Conservation (phyloP, 2,113 vertebrate species). For the Conger conger region DNA sequence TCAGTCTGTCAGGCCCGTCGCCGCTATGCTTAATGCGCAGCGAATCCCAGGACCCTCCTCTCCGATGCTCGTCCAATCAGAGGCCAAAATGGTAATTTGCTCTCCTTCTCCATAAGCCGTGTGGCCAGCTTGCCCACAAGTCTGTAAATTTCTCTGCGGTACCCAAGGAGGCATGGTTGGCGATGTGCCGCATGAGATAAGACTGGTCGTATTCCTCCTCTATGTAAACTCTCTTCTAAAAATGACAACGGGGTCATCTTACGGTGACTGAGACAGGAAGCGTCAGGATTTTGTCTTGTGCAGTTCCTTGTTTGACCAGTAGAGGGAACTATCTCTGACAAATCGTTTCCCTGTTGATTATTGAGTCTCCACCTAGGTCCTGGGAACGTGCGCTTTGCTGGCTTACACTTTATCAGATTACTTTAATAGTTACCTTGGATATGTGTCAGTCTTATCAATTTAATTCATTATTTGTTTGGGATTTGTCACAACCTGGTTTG, state of each 20-base stretch:
- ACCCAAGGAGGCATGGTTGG: neutral
- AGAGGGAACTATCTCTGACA: slow-evolving; percentile 30
- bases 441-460: neutral
- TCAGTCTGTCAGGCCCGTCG: slow-evolving; percentile 98
- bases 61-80: slow-evolving; percentile 91
- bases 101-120: neutral
- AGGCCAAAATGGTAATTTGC: slow-evolving; percentile 93
- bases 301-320: slow-evolving; percentile 35
- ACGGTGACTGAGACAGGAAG: neutral
- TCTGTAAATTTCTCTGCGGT: neutral
- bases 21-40: slow-evolving; percentile 97
- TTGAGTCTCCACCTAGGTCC: neutral
- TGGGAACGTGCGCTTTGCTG: neutral
- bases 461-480: too few species aligned
- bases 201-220: neutral
- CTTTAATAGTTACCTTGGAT: neutral
- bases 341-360: neutral
- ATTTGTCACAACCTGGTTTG: too few species aligned
- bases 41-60: slow-evolving; percentile 97
- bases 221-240: neutral
- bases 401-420: neutral
- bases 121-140: neutral
- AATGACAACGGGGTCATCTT: neutral
- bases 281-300: neutral
- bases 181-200: neutral